phyloP scores from a whole-genome alignment of 2,888 invertebrate species.

The Halictus quadricinctus region DNA sequence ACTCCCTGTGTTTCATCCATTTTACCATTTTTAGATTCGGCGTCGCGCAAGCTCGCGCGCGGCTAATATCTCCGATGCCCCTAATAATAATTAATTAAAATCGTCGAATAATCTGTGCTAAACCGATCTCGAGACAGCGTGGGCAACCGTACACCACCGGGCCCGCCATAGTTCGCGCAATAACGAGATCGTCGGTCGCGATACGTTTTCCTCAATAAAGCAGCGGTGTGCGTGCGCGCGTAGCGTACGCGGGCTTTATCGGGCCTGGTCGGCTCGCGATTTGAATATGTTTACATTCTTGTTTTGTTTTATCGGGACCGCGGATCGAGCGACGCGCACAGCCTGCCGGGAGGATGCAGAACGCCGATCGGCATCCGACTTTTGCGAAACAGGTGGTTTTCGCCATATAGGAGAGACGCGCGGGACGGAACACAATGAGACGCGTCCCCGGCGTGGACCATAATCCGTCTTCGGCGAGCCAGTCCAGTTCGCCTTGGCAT shows the following conservation, averaged over 20 bases:
- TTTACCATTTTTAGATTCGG: neutral
- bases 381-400: slow-evolving; percentile 79
- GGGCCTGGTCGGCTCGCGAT: slow-evolving; percentile 22
- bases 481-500: slow-evolving; percentile 80
- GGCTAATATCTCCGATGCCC: neutral
- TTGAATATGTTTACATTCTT: slow-evolving; percentile 61
- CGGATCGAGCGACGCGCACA: slow-evolving; percentile 31
- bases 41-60: neutral
- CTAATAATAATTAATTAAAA: neutral
- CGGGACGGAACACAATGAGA: slow-evolving; percentile 74
- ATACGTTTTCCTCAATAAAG: slow-evolving; percentile 34
- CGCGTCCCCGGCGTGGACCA: slow-evolving; percentile 75
- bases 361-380: slow-evolving; percentile 58
- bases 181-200: slow-evolving; percentile 43
- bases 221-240: slow-evolving; percentile 16
- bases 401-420: slow-evolving; percentile 57
- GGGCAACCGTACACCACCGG: neutral
- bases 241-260: neutral
- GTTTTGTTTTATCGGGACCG: slow-evolving; percentile 53
- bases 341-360: slow-evolving; percentile 27
- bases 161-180: slow-evolving; percentile 14
- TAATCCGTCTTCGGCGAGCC: slow-evolving; percentile 76
- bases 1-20: neutral
- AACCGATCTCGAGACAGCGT: neutral
- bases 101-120: neutral